Evolutionary conservation across 2,113 vertebrate genomes (phyloP), one percentile per base, ranked within the genome.

Genomic region (Atlantisia rogersi): DNA sequence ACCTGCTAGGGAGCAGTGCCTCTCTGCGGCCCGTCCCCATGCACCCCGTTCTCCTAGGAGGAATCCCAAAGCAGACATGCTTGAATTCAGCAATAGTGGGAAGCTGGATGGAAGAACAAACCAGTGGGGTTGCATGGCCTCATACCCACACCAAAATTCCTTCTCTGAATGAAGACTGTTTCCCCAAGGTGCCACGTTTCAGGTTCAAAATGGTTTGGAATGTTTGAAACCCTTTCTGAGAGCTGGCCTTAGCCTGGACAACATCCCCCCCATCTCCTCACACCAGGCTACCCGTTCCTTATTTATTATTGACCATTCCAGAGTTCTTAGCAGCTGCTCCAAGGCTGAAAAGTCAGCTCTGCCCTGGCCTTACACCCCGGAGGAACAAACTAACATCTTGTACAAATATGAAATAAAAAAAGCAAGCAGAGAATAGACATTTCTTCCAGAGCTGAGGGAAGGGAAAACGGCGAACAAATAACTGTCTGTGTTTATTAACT

Each of bases 401-500:
- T 60, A 75, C 22, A 62, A 83, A 67, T 17, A 48, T 22, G 22
- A 48, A 20, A 48, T 11, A 48, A 21, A 48, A 22, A 48, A 48
- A 22, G 20, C 48, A 48, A 22, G 48, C 12, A 63, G 39, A 90
- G 19, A 80, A 29, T 3, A 48, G 15, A 69, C 15, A 35, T 78
- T 64, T 82, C 55, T 69, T 76, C 16, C 35, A 37, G 37, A 69
- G 70, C 13, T 58, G 39, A 8, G 44, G 63, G 64, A 84, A 52
- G 24, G 29, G 39, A 25, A 73, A 71, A 55, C 4, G 46, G 39
- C 39, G 71, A 48, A 67, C 7, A 69, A 71, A 20, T n/a, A 73
- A 53, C 42, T 81, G 22, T 59, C 19, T 88, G 88, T 75, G 37
- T 88, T 81, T 68, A 60, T 73, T 81, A 83, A 68, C 80, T 81